Evolutionary conservation across 2,797 vertebrate genomes (phyloP), one percentile per base, ranked within the genome.

Genomic region (Euphonia xanthogaster): DNA sequence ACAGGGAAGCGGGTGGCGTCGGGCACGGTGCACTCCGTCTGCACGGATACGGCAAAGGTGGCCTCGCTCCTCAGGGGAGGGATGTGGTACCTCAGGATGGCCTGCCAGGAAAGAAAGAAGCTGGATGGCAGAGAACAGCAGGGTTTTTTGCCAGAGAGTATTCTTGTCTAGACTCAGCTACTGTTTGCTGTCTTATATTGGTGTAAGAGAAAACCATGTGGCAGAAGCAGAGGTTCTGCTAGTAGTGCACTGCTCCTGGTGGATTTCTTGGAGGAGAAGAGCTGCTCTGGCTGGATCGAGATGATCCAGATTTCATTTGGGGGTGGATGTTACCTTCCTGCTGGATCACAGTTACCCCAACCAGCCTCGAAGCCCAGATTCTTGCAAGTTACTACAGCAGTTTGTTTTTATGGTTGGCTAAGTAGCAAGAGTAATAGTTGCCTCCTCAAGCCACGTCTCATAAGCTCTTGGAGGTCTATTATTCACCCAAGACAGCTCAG

Each of bases 51-150:
- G 0, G 81, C 94, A 73, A 98, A 97, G 86, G 95, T 66, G 54
- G 93, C 19, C 5, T 78, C 79, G 0, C 42, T 96, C 78, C 91
- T 83, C 4, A 2, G 20, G 15, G 91, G 96, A 20, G 96, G 94
- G 47, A 96, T 72, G 48, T 98, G 97, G 55, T 98, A 98, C 80
- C 86, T 90, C 72, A 98, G 87, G 53, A 75, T 70, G 4, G 30
- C 93, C 97, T 98, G 82, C 42, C 27, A 44, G 65, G 67, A 92
- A 28, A 93, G 47, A 86, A 78, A 51, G 50, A 66, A 60, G 42
- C 8, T 44, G 47, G n/a, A 37, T 73, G 51, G 18, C 17, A 75
- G 35, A 77, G 39, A 75, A 45, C 0, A 45, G 24, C 9, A 33
- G 7, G 21, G 10, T 1, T 30, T 50, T 53, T 42, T 62, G 3